Percentiles rank a stretch among this genome's conserved stretches.
phyloP scores from a whole-genome alignment of 2,888 invertebrate species.

The Heteromyza rotundicornis region DNA sequence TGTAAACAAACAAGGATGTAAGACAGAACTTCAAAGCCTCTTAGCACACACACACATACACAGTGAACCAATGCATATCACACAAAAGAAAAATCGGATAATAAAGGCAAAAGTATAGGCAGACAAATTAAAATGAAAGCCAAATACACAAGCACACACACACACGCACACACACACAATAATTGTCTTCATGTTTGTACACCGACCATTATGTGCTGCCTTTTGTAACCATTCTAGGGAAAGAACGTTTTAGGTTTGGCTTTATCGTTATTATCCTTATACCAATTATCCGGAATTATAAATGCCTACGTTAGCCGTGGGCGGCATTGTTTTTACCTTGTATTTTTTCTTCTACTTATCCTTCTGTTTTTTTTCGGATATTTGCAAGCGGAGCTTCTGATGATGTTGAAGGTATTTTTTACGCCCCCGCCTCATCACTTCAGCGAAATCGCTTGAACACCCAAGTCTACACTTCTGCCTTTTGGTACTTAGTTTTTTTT shows the following conservation, averaged over 20 bases:
- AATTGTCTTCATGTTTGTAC: slow-evolving; percentile 39
- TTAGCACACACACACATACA: slow-evolving; percentile 1
- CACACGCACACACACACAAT: slow-evolving; percentile 24
- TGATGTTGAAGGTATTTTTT: too few species aligned
- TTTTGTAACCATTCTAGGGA: slow-evolving; percentile 21
- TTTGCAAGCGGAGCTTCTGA: too few species aligned
- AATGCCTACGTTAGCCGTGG: slow-evolving; percentile 38
- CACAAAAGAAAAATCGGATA: too few species aligned
- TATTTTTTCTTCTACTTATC: background rate
- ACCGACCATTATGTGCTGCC: slow-evolving; percentile 13
- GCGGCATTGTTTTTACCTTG: slow-evolving; percentile 28
- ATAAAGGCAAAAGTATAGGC: slow-evolving; percentile 22
- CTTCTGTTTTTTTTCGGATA: too few species aligned
- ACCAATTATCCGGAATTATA: slow-evolving; percentile 60
- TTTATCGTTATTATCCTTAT: slow-evolving; percentile 58
- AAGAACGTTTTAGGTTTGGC: slow-evolving; percentile 40
- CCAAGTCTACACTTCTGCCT: too few species aligned
- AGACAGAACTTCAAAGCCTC: background rate
- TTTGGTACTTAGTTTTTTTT: background rate
- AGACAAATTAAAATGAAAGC: slow-evolving; percentile 47
- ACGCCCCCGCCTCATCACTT: too few species aligned
- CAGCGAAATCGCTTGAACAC: background rate
- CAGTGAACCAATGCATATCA: too few species aligned
- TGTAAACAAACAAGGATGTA: background rate
- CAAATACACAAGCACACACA: slow-evolving; percentile 27